phyloP scores from a whole-genome alignment of 2,888 invertebrate species.

The Melikaiella ostensackeni region DNA sequence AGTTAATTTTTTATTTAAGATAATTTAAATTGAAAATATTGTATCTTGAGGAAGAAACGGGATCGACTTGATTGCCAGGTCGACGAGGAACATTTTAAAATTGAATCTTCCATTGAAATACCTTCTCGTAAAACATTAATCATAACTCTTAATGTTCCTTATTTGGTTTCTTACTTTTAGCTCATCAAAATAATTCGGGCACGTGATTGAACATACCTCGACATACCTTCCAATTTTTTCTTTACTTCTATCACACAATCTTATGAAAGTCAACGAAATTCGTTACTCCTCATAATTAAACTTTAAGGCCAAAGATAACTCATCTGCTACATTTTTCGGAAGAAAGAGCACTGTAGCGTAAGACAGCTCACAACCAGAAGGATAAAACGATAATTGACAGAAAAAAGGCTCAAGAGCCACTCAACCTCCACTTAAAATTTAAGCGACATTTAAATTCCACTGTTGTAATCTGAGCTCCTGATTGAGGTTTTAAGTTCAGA shows the following conservation, averaged over 20 bases:
- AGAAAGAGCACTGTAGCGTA: neutral
- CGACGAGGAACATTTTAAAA: neutral
- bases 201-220: neutral
- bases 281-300: conserved; percentile 1
- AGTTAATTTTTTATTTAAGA: too few species aligned
- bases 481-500: conserved; percentile 18
- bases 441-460: conserved; percentile 22
- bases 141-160: neutral
- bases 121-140: conserved; percentile 8
- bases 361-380: neutral
- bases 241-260: neutral
- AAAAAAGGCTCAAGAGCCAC: conserved; percentile 1
- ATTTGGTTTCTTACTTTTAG: neutral
- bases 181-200: neutral
- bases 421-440: conserved; percentile 20
- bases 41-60: neutral
- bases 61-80: conserved; percentile 1
- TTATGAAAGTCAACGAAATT: conserved; percentile 9
- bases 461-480: neutral
- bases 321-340: neutral
- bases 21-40: too few species aligned
- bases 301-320: neutral
- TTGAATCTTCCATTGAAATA: neutral
- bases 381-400: conserved; percentile 3
- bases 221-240: neutral